Base-by-base conservation (phyloP, 2,888 invertebrate species). In the Andrena dorsata region DNA sequence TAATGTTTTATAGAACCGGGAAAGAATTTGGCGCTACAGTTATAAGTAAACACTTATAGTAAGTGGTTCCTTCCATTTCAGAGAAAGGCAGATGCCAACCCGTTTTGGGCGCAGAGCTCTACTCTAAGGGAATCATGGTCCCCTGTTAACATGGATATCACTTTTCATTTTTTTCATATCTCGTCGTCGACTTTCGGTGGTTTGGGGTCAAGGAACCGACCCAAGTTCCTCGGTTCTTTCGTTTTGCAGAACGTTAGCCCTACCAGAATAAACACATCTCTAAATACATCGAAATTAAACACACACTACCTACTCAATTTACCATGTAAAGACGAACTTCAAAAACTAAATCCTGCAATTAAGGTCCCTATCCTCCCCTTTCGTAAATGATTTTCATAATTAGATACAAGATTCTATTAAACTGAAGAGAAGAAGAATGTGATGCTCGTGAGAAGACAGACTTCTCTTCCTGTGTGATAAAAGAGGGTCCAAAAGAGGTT, bases 131-230 rank as follows among this genome's bases (percentile, higher is more conserved):
- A 41, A 69, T 88, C 90, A 92, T 93, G 88, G 74, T 92, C 92
- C 92, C 93, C 93, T 93, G 93, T 88, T 93, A 88, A 76, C 89
- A 73, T 78, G 91, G 92, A 93, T 93, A 93, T 93, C 93, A 92
- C 92, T 93, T 93, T 93, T 93, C 93, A 93, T 93, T 93, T 93
- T 93, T 93, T 93, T 91, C 92, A 92, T 90, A 91, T 92, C 92
- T 88, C 88, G 79, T 87, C 84, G 84, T 82, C 74, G 79, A 76
- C 47, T 85, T 87, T 70, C 83, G 77, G 81, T 82, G 78, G 79
- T 80, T 76, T 53, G 60, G 49, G 86, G 66, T 56, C 71, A 66
- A 66, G 30, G 4, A 20, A n/a, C 30, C 53, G 6, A 63, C 1
- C 26, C 6, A 13, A 8, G 10, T 10, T 7, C 47, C 20, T 35